Base-by-base conservation (phyloP, 2,888 invertebrate genomes). In the Eudemis profundana region DNA sequence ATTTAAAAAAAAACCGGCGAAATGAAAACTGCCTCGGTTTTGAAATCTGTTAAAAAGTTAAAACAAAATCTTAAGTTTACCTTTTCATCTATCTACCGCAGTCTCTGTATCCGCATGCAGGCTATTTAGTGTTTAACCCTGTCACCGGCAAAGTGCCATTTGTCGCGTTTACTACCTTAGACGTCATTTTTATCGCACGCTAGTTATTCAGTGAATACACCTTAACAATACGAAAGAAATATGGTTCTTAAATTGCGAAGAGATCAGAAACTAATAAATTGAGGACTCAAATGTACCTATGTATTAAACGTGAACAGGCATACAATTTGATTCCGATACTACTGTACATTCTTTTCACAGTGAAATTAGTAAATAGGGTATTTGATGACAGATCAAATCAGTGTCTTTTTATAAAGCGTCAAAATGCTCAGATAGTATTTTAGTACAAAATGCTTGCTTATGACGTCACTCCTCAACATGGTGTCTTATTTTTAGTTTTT, bases 121-220 rank as follows among this genome's bases (percentile, higher is more conserved):
- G 77, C 56, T 70, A 5, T 21, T 61, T 40, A 75, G 62, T 70
- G 5, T 17, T 59, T 42, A 75, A 62, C 29, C 50, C 87, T 90
- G 91, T 91, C 91, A 90, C 90, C 89, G 87, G 89, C 91, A 92
- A 84, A 83, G 84, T 80, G 85, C 91, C 84, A 90, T 92, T 91
- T 90, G 88, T 92, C 89, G 82, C 78, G 84, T 88, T 90, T 89
- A 91, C 87, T 90, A 83, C 87, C 83, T 73, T 68, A 70, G 70
- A 74, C 77, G 46, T 40, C 42, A 64, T 46, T 60, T 65, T 60
- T 59, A 65, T 60, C 46, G 65, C 64, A 40, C 3, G 46, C 40
- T 57, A 46, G 59, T 53, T 60, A 65, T 65, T 53, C 53, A 57
- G 57, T 65, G 65, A 65, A 53, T 40, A 60, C 65, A 64, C 57